These are phyloP conservation scores for Anas flavirostris DNA, from an alignment of 2,797 vertebrate genomes.

Conservation along the genomic window DNA sequence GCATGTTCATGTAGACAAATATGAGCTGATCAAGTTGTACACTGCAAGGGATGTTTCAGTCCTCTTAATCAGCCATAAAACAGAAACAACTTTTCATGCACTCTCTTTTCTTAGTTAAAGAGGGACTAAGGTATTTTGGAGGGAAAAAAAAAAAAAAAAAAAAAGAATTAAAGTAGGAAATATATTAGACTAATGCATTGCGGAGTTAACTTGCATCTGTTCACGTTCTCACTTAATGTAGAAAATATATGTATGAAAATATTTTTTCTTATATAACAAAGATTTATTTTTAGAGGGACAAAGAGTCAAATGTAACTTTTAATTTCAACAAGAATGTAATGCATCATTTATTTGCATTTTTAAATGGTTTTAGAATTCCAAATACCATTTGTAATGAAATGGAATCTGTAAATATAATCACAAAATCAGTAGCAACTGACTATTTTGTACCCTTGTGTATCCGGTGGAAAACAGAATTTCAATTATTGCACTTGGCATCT, in stretches of 20 bases:
- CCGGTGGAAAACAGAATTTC: constrained; percentile 5
- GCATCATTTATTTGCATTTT: background rate
- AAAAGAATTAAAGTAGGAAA: background rate
- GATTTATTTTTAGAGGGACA: background rate
- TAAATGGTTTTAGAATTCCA: background rate
- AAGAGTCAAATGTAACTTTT: background rate
- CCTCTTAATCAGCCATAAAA: background rate
- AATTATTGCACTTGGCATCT: background rate
- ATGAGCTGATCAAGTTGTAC: accelerated
- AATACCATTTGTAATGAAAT: constrained; percentile 13
- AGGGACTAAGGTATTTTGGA: background rate
- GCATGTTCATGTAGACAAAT: background rate
- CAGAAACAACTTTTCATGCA: background rate
- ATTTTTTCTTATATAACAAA: background rate
- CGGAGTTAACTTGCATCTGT: background rate
- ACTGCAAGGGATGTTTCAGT: background rate
- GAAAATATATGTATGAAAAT: background rate
- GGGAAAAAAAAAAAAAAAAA: background rate
- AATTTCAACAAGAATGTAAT: background rate
- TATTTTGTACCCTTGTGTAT: background rate
- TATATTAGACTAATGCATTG: background rate
- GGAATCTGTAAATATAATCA: constrained; percentile 2
- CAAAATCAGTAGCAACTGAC: background rate
- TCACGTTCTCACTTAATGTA: background rate
- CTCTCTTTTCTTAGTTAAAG: background rate